Percentiles rank a stretch among this genome's conserved stretches.
Conservation (phyloP, 2,888 invertebrate species). For the Harpagoxenus sublaevis region DNA sequence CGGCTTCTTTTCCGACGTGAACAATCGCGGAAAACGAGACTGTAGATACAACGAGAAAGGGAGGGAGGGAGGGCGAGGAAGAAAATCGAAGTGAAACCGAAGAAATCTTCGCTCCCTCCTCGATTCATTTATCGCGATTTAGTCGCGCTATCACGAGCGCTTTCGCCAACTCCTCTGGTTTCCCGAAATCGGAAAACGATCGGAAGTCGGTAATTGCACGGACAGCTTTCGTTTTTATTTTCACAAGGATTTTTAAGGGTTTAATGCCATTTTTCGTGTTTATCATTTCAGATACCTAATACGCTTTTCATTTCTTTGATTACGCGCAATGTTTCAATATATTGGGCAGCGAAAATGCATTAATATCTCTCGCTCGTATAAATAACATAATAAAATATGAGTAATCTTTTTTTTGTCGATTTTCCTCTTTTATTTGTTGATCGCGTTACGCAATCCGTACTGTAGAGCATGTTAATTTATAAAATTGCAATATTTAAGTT, state of each 20-base stretch:
- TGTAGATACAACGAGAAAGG: not conserved
- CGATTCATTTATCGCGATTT: conserved; percentile 13
- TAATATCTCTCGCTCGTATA: not conserved
- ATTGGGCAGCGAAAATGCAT: not conserved
- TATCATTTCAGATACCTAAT: not conserved
- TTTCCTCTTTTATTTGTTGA: not conserved
- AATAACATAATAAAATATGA: not conserved
- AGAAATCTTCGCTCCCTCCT: not conserved
- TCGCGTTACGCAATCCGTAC: not conserved
- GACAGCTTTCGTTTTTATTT: conserved; percentile 22
- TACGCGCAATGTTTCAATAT: not conserved
- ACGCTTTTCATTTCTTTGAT: not conserved
- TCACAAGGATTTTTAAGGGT: not conserved
- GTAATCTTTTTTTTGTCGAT: not conserved
- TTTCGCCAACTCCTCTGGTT: not conserved
- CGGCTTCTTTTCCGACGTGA: conserved; percentile 43
- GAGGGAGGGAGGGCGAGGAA: not conserved
- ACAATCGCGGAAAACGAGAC: conserved; percentile 46
- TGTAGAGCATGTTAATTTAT: not conserved
- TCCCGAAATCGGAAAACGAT: conserved; percentile 31
- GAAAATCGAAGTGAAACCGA: conserved; percentile 22
- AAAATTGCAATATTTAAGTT: not conserved
- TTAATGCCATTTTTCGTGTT: not conserved
- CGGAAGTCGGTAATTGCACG: conserved; percentile 41
- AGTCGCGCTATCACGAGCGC: conserved; percentile 18